Percentiles rank a stretch among this genome's conserved stretches.
phyloP scores from a whole-genome alignment of 2,113 vertebrate genomes.

The Erpornis zantholeuca region DNA sequence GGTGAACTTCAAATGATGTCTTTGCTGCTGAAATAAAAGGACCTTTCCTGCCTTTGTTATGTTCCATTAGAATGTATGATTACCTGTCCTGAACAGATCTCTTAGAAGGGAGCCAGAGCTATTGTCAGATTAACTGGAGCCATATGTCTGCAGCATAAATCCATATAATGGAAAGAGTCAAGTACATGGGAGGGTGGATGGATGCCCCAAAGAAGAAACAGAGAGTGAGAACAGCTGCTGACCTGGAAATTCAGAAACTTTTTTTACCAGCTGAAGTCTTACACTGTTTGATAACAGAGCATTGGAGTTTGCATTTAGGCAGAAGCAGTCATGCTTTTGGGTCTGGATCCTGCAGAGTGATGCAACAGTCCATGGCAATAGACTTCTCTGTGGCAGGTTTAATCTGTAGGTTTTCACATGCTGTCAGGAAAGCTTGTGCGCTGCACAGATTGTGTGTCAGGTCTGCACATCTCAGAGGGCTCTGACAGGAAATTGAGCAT shows the following conservation, averaged over 20 bases:
- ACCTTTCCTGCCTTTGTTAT: not conserved
- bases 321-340: not conserved
- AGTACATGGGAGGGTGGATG: not conserved
- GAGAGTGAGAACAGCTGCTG: not conserved
- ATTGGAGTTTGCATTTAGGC: not conserved
- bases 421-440: not conserved
- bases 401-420: not conserved
- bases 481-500: slow-evolving; percentile 7
- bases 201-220: not conserved
- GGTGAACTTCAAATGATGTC: not conserved
- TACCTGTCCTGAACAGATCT: not conserved
- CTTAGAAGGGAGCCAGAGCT: not conserved
- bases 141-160: slow-evolving; percentile 38
- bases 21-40: slow-evolving; percentile 20
- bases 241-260: not conserved
- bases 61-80: slow-evolving; percentile 36
- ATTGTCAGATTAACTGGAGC: slow-evolving; percentile 44
- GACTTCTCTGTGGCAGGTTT: not conserved
- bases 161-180: slow-evolving; percentile 7
- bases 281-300: not conserved
- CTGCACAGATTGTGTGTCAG: not conserved
- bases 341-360: not conserved
- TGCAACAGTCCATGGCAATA: not conserved
- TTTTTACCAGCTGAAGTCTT: not conserved
- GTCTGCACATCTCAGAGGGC: not conserved